These are phyloP conservation scores for Thereva nobilitata DNA, from an alignment of 2,888 invertebrate genomes.

Conservation along the genomic window DNA sequence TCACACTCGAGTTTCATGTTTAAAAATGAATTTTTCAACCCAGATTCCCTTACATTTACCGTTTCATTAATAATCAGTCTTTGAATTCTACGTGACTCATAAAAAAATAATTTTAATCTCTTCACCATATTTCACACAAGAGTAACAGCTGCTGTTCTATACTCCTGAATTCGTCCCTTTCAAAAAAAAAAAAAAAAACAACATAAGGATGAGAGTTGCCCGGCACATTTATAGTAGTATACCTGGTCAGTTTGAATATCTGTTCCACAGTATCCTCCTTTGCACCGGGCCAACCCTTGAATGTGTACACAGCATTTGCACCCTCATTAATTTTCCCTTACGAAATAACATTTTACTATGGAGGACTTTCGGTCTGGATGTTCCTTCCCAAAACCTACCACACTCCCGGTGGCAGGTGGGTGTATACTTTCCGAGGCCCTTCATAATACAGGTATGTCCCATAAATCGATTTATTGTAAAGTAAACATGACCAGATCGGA, in stretches of 20 bases:
- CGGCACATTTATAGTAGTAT: not conserved
- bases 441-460: slow-evolving; percentile 4
- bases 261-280: not conserved
- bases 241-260: not conserved
- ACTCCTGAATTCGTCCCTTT: not conserved
- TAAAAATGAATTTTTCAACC: no score
- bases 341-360: not conserved
- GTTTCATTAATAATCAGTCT: not conserved
- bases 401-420: no score
- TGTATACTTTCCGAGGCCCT: no score
- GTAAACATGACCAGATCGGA: slow-evolving; percentile 38
- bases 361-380: no score
- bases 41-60: no score
- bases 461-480: slow-evolving; percentile 36
- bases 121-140: not conserved
- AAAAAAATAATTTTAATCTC: slow-evolving; percentile 6
- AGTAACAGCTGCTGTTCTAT: no score
- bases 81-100: slow-evolving; percentile 3
- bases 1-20: no score
- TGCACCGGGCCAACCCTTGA: not conserved
- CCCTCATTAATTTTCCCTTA: slow-evolving; percentile 9
- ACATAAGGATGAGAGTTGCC: not conserved
- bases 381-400: no score
- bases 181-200: not conserved
- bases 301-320: slow-evolving; percentile 6